Evolutionary conservation across 2,797 vertebrate species (phyloP).

Genomic region (Sebastes hopkinsi): DNA sequence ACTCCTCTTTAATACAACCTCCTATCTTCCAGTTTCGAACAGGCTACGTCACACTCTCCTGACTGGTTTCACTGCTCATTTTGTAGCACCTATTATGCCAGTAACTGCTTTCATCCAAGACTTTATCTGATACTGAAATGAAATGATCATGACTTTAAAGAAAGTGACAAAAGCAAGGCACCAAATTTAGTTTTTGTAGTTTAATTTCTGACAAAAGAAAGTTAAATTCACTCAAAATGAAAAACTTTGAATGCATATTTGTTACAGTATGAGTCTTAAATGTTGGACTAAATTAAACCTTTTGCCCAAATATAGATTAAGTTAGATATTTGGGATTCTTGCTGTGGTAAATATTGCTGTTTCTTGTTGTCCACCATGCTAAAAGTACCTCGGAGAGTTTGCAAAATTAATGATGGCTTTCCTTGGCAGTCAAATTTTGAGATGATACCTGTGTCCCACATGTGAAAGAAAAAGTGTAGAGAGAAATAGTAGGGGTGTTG

Average conservation of each 20-base stretch:
- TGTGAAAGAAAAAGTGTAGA: not conserved
- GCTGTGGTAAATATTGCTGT: not conserved
- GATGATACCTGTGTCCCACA: not conserved
- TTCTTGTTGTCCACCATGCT: not conserved
- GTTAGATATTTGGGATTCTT: not conserved
- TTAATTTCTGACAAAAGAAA: not conserved
- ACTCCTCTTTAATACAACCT: not conserved
- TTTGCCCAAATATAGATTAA: not conserved
- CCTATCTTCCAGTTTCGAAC: slow-evolving; percentile 58
- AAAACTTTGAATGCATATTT: not conserved
- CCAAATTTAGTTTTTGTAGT: not conserved
- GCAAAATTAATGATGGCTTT: not conserved
- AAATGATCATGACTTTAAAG: not conserved
- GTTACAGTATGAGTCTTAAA: not conserved
- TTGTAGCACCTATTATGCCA: not conserved
- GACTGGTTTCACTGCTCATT: slow-evolving; percentile 41
- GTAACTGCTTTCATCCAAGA: not conserved
- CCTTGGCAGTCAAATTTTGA: not conserved
- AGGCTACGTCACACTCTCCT: slow-evolving; percentile 11
- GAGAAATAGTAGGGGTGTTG: not conserved
- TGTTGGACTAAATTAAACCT: not conserved
- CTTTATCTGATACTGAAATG: not conserved
- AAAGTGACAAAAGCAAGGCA: too few relatives aligned
- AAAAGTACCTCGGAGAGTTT: not conserved
- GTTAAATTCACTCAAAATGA: not conserved